Base-by-base conservation (phyloP, 2,113 vertebrate genomes). In the Nanorana parkeri region DNA sequence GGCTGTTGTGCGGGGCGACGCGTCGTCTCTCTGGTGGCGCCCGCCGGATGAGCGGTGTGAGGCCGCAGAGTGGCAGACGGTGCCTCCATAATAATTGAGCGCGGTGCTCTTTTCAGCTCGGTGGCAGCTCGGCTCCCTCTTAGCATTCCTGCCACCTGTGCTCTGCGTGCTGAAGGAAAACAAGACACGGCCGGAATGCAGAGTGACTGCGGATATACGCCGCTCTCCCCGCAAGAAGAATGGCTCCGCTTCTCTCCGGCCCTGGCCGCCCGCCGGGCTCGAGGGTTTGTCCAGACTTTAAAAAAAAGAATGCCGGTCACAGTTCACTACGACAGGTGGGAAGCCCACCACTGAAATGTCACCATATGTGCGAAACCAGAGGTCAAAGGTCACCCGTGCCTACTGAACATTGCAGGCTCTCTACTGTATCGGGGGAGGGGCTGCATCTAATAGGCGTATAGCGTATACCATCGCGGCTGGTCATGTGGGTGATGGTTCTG, bases 121-220 rank as follows among this genome's bases (percentile, higher is more conserved):
- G 69, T 72, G 36, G 68, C 58, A 52, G 78, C 67, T 65, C 58
- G 19, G 69, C 60, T 75, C 51, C 69, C 61, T 73, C 69, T 81
- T 81, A 81, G 47, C 68, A 81, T 81, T 81, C 80, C 69, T 28
- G 61, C 80, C 80, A 81, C 80, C 69, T 81, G 80, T 54, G 51
- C 79, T 66, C 36, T 54, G 60, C 69, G n/a, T 36, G 51, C 80
- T 26, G 17, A 21, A 65, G 36, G 61, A 71, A 64, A 81, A 72
- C 68, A 71, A 81, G 79, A 81, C 56, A 80, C 26, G 58, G 63
- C 36, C 10, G 47, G 68, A 72, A 65, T 65, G 69, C 61, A 65
- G 69, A 74, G 61, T 26, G 51, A n/a, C 26, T 74, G 69, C n/a
- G 26, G n/a, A n/a, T 66, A 29, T 61, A 28, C 32, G 20, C 21